These are phyloP conservation scores for Leptobrachium ailaonicum DNA, from an alignment of 2,113 vertebrate genomes.

Conservation along the genomic window DNA sequence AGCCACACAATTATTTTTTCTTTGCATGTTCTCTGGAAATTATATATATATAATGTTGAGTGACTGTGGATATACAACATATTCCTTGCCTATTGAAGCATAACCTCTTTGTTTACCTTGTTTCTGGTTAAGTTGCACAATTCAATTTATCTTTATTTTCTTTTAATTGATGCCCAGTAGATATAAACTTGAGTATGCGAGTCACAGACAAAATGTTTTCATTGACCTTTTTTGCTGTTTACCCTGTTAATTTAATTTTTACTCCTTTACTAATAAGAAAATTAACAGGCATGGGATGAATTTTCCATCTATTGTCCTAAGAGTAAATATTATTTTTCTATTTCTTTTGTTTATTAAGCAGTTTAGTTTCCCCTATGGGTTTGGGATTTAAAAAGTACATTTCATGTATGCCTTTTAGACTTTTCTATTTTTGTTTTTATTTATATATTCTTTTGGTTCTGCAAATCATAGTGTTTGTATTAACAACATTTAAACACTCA, in stretches of 20 bases:
- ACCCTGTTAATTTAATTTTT: conserved; percentile 29
- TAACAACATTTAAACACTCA: too few relatives aligned
- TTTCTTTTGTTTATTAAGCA: conserved; percentile 21
- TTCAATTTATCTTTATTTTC: too few relatives aligned
- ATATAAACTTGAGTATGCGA: conserved; percentile 33
- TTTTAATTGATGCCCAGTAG: conserved; percentile 42
- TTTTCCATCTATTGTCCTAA: conserved; percentile 18
- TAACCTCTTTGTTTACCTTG: conserved; percentile 22
- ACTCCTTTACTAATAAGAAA: conserved; percentile 47
- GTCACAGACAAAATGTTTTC: conserved; percentile 37
- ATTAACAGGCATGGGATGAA: conserved; percentile 25
- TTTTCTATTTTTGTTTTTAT: too few relatives aligned
- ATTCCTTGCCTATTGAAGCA: conserved; percentile 2
- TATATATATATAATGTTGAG: not conserved
- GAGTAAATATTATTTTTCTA: conserved; percentile 20
- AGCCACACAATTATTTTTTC: conserved; percentile 8
- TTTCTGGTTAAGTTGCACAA: not conserved
- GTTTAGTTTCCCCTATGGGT: not conserved
- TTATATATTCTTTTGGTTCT: too few relatives aligned
- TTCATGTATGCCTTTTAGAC: too few relatives aligned
- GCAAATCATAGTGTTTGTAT: too few relatives aligned
- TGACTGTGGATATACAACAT: too few relatives aligned
- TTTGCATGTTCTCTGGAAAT: not conserved
- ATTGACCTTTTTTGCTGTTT: conserved; percentile 25
- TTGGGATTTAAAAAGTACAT: too few relatives aligned